Conservation (phyloP, 2,113 vertebrate genomes). For the Oncorhynchus clarkii region DNA sequence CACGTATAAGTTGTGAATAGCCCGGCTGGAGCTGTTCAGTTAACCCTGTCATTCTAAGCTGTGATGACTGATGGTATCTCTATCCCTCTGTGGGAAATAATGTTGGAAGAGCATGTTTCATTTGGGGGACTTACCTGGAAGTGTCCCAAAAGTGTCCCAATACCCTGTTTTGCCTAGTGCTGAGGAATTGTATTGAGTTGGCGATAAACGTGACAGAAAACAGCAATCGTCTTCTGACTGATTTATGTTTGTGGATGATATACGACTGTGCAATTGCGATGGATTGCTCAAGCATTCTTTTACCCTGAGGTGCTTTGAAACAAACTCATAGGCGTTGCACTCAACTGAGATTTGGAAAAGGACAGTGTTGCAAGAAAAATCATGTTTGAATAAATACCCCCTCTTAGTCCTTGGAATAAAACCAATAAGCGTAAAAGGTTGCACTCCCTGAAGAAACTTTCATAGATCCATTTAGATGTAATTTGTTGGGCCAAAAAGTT, state of each 20-base stretch:
- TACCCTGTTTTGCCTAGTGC: not conserved
- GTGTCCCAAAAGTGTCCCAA: not conserved
- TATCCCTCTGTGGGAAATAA: not conserved
- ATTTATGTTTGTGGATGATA: slow-evolving; percentile 27
- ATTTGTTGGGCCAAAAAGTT: too few species aligned
- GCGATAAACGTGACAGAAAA: slow-evolving; percentile 36
- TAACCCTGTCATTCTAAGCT: slow-evolving; percentile 7
- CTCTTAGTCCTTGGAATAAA: not conserved
- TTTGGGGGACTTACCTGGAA: not conserved
- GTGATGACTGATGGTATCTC: slow-evolving; percentile 21
- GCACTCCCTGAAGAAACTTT: not conserved
- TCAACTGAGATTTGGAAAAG: not conserved
- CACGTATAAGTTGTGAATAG: slow-evolving; percentile 7
- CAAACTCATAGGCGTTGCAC: slow-evolving; percentile 28
- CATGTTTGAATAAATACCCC: not conserved
- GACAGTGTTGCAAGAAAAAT: slow-evolving; percentile 4
- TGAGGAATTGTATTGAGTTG: slow-evolving; percentile 9
- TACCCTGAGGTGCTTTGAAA: slow-evolving; percentile 19
- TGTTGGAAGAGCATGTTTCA: not conserved
- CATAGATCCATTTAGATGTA: too few species aligned
- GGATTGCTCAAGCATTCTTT: slow-evolving; percentile 2
- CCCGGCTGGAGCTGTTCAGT: slow-evolving; percentile 5
- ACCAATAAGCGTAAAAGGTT: not conserved
- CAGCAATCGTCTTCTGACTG: slow-evolving; percentile 15
- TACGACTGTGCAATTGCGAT: not conserved